A percentile compares a stretch with the other conserved stretches of the same genome.
Conservation (phyloP, 2,797 vertebrate genomes). For the Sebastes trivittatus region DNA sequence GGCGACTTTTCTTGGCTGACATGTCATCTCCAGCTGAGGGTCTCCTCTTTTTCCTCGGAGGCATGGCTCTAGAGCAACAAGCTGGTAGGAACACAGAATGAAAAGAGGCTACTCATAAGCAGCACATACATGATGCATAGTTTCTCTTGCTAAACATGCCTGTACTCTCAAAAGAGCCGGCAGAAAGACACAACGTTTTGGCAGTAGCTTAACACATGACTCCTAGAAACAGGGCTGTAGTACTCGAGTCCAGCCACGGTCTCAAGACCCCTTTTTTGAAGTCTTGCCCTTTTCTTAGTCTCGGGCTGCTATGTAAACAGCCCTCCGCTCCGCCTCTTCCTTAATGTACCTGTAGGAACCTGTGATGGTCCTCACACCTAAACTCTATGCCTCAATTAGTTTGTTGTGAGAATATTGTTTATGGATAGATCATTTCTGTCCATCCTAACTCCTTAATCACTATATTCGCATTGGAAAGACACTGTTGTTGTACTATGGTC, state of each 20-base stretch:
- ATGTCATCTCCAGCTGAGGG: conserved; percentile 96
- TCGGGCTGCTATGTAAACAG: not conserved
- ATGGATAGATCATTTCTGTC: too few relatives aligned
- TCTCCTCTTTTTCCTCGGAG: conserved; percentile 99
- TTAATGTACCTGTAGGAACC: too few relatives aligned
- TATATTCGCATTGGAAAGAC: not conserved
- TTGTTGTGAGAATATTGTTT: too few relatives aligned
- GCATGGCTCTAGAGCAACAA: conserved; percentile 98
- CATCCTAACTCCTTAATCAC: too few relatives aligned
- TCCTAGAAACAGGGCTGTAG: too few relatives aligned
- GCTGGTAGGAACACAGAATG: conserved; percentile 74
- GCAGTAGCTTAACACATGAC: not conserved
- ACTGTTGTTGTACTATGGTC: not conserved
- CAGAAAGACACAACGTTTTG: not conserved
- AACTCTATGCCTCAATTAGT: not conserved
- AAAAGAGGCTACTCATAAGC: not conserved
- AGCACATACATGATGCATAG: not conserved
- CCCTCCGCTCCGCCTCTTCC: too few relatives aligned
- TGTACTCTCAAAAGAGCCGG: too few relatives aligned
- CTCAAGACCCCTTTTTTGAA: too few relatives aligned
- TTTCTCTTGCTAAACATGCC: not conserved
- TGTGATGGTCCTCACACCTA: too few relatives aligned
- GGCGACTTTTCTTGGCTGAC: conserved; percentile 98
- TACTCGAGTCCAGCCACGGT: too few relatives aligned
- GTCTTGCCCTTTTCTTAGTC: too few relatives aligned